phyloP scores from a whole-genome alignment of 2,113 vertebrate species.

The Myiozetetes cayanensis region DNA sequence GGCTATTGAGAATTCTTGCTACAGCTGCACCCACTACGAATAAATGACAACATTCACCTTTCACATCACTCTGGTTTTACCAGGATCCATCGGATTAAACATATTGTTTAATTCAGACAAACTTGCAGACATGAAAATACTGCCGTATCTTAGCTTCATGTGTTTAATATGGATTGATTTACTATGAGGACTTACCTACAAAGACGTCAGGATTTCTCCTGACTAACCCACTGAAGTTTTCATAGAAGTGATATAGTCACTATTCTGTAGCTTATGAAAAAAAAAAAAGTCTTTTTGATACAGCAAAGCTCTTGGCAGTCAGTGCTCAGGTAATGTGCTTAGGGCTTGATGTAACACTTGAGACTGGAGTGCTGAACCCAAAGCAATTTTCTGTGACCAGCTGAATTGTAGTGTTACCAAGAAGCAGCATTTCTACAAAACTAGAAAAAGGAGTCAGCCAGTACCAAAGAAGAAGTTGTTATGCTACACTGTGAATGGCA shows the following conservation, averaged over 20 bases:
- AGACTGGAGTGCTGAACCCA: neutral
- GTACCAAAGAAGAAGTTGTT: neutral
- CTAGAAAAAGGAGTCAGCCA: neutral
- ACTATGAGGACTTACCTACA: neutral
- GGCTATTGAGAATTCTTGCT: neutral
- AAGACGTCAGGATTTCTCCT: neutral
- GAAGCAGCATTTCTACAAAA: neutral
- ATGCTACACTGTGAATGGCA: accelerated
- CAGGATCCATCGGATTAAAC: neutral
- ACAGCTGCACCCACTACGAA: neutral
- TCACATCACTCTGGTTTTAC: neutral
- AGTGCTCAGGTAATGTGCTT: neutral
- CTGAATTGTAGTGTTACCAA: neutral
- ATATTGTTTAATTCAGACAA: neutral
- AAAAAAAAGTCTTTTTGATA: neutral
- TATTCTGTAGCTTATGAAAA: neutral
- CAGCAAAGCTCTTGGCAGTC: neutral
- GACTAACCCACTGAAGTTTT: neutral
- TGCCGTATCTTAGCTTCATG: neutral
- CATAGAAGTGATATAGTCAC: too few relatives aligned
- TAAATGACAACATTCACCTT: neutral
- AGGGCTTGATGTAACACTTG: neutral
- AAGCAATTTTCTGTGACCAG: neutral
- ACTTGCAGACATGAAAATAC: neutral
- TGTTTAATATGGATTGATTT: neutral